Percentiles rank a stretch among this genome's conserved stretches.
These are phyloP conservation scores for rat (Rattus norvegicus) DNA, from an alignment of 2,113 vertebrate species.

Conservation along the genomic window DNA sequence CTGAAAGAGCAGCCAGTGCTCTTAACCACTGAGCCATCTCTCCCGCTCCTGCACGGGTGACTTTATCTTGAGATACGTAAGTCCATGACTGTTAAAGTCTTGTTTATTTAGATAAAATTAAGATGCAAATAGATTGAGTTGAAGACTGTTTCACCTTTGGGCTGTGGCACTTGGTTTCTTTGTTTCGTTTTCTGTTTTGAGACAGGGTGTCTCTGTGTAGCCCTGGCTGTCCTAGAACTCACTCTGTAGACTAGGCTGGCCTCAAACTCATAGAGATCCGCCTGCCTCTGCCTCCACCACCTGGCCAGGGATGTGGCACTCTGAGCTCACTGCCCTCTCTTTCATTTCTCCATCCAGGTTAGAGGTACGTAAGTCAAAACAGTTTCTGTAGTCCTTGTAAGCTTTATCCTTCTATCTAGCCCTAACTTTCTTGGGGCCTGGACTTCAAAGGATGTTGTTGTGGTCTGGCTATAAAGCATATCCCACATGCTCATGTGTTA, in stretches of 20 bases:
- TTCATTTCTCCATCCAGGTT: not conserved
- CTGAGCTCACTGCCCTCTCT: not conserved
- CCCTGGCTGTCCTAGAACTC: not conserved
- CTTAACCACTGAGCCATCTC: not conserved
- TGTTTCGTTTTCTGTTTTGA: not conserved
- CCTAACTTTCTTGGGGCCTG: accelerated
- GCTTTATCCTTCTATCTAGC: not conserved
- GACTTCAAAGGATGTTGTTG: no score
- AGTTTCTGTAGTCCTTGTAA: not conserved
- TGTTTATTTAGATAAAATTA: not conserved
- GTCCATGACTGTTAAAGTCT: not conserved
- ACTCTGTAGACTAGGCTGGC: not conserved
- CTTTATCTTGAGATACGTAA: not conserved
- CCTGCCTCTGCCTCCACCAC: not conserved
- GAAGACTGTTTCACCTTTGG: not conserved
- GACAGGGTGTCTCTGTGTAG: not conserved
- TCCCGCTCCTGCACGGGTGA: not conserved
- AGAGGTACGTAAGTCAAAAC: not conserved
- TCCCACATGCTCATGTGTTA: not conserved
- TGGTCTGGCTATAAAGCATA: not conserved
- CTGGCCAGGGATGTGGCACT: not conserved
- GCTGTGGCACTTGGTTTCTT: not conserved
- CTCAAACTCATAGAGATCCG: not conserved
- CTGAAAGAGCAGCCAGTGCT: not conserved
- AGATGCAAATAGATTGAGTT: not conserved